A percentile compares a stretch with the other conserved stretches of the same genome.
phyloP scores from a whole-genome alignment of 1,140 invertebrate species.

The Epicauta chinensis region DNA sequence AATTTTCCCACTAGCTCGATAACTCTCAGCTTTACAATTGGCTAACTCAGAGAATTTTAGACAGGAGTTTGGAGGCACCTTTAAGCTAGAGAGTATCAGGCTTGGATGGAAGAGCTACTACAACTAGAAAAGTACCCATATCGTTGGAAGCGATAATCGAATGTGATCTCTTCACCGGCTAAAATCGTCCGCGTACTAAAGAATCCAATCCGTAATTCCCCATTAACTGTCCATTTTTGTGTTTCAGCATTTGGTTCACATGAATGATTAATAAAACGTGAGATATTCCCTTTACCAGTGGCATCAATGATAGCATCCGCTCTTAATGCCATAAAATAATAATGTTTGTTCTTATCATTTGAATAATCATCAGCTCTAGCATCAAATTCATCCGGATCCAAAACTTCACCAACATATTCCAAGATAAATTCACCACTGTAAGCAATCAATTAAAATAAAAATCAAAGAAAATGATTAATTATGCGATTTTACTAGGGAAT shows the following conservation, averaged over 20 bases:
- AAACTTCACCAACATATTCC: conserved; percentile 97
- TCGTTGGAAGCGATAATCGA: conserved; percentile 97
- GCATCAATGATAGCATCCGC: conserved; percentile 95
- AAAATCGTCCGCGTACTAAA: conserved; percentile 79
- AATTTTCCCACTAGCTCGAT: too few relatives aligned
- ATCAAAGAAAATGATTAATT: conserved; percentile 6
- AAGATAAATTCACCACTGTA: conserved; percentile 89
- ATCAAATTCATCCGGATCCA: conserved; percentile 86
- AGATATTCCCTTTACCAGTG: conserved; percentile 87
- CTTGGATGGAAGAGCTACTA: too few relatives aligned
- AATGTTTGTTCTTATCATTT: conserved; percentile 85
- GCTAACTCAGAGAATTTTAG: too few relatives aligned
- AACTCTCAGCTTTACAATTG: too few relatives aligned
- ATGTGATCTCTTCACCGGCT: conserved; percentile 91
- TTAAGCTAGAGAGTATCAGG: too few relatives aligned
- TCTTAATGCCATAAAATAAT: conserved; percentile 97
- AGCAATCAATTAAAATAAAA: conserved; percentile 30
- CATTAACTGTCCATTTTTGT: conserved; percentile 99
- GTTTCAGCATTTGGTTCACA: conserved; percentile 98
- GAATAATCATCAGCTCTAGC: conserved; percentile 85
- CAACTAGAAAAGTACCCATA: conserved; percentile 91
- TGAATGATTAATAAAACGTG: conserved; percentile 96
- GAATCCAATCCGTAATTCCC: conserved; percentile 92
- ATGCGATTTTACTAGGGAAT: conserved; percentile 61
- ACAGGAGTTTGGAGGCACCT: too few relatives aligned